Evolutionary conservation across 2,888 invertebrate species (phyloP).

Genomic region (Athripsodes cinereus): DNA sequence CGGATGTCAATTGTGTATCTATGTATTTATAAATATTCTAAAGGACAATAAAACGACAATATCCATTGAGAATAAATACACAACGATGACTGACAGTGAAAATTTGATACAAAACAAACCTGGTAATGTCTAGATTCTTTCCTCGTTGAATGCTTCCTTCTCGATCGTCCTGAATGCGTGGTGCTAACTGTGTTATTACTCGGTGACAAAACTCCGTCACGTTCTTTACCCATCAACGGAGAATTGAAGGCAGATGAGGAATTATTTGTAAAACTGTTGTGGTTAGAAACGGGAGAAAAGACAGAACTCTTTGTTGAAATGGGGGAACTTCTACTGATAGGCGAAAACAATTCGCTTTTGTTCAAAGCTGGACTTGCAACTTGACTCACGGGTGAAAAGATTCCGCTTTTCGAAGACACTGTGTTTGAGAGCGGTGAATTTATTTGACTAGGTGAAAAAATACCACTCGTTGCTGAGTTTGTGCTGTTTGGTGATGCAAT

Average conservation of each 20-base stretch:
- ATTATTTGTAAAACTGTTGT: constrained; percentile 31
- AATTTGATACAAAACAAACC: constrained; percentile 37
- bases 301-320: constrained; percentile 43
- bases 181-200: constrained; percentile 47
- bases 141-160: constrained; percentile 53
- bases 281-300: constrained; percentile 45
- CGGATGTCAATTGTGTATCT: too few relatives aligned
- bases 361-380: constrained; percentile 35
- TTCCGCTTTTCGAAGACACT: constrained; percentile 48
- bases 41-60: too few relatives aligned
- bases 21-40: too few relatives aligned
- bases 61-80: too few relatives aligned
- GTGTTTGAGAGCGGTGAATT: constrained; percentile 50
- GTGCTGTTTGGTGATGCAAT: constrained; percentile 48
- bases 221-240: constrained; percentile 42
- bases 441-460: constrained; percentile 51
- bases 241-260: constrained; percentile 41
- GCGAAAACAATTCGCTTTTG: constrained; percentile 48
- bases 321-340: constrained; percentile 46
- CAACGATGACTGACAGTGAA: too few relatives aligned
- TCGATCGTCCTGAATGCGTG: constrained; percentile 52
- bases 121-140: constrained; percentile 69
- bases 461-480: constrained; percentile 49
- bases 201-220: constrained; percentile 44
- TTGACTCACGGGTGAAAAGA: constrained; percentile 49